Evolutionary conservation across 2,888 invertebrate genomes (phyloP), one percentile per base, ranked within the genome.

Genomic region (Notocelia uddmanniana): DNA sequence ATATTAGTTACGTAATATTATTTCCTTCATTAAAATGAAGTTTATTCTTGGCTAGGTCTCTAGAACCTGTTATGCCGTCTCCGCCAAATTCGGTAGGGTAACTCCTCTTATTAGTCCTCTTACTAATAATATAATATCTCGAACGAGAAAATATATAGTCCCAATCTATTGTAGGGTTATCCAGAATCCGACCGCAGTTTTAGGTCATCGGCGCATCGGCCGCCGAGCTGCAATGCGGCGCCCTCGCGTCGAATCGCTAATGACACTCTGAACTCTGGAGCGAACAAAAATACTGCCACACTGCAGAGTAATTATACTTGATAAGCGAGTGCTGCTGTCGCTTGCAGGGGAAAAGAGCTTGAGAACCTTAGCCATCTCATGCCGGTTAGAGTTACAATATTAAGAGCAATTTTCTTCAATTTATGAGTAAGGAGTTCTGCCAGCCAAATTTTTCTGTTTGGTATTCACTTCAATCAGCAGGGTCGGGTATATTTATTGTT

Each of bases 151-250:
- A 66, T 37, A 37, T 23, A 19, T 23, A n/a, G 11, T 52, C 6
- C 37, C 15, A 41, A 23, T 31, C 10, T 31, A 13, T 50, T 64
- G 21, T 55, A n/a, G 54, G 62, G 60, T 48, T 62, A 48, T 15
- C 45, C 67, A 68, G 67, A 68, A 68, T 67, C 67, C 52, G 60
- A 26, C 34, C 59, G 77, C 77, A 80, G 80, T 90, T 90, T 80
- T 91, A 90, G 91, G 91, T 90, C 91, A 90, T 87, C 83, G 80
- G 81, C 78, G 89, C 86, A 87, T 79, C 79, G 78, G 75, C 69
- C 73, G 73, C 69, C 74, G 77, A 80, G 83, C 90, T 91, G 91
- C 91, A 91, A 79, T 91, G 91, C 91, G 90, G 73, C 73, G 78
- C 79, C 81, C 80, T 77, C 75, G 71, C 76, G 71, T 69, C 78